Evolutionary conservation across 2,888 invertebrate genomes (phyloP).

Genomic region (Tromatobia lineatoria): DNA sequence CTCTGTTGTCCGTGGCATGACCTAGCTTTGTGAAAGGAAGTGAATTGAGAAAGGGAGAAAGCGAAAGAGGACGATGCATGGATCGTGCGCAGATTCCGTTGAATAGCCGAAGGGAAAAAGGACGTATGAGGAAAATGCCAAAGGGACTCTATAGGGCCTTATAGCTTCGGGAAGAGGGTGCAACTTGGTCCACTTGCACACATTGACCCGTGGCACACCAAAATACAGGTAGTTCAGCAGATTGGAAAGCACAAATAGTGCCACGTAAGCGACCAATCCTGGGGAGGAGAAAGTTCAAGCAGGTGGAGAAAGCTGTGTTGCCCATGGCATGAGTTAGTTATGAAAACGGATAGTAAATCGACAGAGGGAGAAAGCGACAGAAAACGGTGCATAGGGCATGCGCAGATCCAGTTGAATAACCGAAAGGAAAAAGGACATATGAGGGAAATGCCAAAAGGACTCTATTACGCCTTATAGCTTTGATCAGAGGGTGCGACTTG

Average conservation of each 20-base stretch:
- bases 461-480: constrained; percentile 49
- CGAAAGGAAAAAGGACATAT: constrained; percentile 29
- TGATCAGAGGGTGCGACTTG: constrained; percentile 49
- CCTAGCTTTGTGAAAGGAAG: too few species aligned
- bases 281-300: not conserved
- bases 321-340: too few species aligned
- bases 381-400: not conserved
- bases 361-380: constrained; percentile 40
- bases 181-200: constrained; percentile 7
- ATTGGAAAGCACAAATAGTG: constrained; percentile 71
- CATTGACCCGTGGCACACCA: not conserved
- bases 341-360: too few species aligned
- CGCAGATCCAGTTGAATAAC: constrained; percentile 56
- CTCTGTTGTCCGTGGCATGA: too few species aligned
- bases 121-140: constrained; percentile 52
- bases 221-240: constrained; percentile 44
- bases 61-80: not conserved
- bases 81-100: constrained; percentile 43
- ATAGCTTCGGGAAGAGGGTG: constrained; percentile 58
- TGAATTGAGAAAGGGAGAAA: constrained; percentile 29
- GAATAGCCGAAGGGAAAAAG: constrained; percentile 48
- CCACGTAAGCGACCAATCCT: constrained; percentile 58
- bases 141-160: constrained; percentile 44
- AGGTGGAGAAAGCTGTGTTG: too few species aligned
- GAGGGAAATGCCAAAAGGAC: constrained; percentile 54